These are phyloP conservation scores for Eciton burchellii DNA, from an alignment of 1,140 invertebrate species.

Conservation along the genomic window DNA sequence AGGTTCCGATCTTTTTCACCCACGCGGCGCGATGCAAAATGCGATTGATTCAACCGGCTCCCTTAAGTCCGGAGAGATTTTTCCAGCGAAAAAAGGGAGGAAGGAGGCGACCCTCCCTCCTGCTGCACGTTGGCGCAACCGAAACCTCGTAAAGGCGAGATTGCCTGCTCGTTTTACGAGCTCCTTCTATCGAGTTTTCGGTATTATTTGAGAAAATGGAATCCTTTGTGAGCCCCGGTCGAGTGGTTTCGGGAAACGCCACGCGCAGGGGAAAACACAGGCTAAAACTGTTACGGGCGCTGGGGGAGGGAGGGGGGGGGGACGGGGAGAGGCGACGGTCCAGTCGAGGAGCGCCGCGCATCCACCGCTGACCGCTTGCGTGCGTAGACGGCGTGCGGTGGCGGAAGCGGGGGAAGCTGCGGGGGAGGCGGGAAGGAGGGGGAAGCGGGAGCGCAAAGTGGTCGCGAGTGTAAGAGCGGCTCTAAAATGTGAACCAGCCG, in stretches of 20 bases:
- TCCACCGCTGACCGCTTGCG: constrained; percentile 12
- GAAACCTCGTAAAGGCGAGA: constrained; percentile 79
- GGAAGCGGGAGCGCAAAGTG: constrained; percentile 35
- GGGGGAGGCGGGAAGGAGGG: background rate
- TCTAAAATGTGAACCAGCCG: constrained; percentile 76
- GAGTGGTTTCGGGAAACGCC: constrained; percentile 37
- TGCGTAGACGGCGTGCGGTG: constrained; percentile 5
- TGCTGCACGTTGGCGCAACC: constrained; percentile 30
- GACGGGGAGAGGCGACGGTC: too few relatives aligned
- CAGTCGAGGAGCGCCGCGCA: too few relatives aligned
- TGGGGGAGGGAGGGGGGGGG: constrained; percentile 5
- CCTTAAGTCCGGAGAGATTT: background rate
- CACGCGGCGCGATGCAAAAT: background rate
- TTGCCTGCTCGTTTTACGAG: constrained; percentile 78
- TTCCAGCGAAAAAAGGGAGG: background rate
- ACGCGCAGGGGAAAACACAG: constrained; percentile 6
- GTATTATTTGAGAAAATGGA: constrained; percentile 82
- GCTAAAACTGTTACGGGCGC: constrained; percentile 40
- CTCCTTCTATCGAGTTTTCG: constrained; percentile 77
- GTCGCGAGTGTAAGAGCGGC: constrained; percentile 22
- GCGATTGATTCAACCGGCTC: constrained; percentile 19
- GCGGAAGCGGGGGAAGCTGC: background rate
- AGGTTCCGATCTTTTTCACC: background rate
- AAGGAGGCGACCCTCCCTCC: constrained; percentile 33
- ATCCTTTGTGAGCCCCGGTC: constrained; percentile 68